phyloP scores from a whole-genome alignment of 2,113 vertebrate genomes.

The Cephalopholis sonnerati region DNA sequence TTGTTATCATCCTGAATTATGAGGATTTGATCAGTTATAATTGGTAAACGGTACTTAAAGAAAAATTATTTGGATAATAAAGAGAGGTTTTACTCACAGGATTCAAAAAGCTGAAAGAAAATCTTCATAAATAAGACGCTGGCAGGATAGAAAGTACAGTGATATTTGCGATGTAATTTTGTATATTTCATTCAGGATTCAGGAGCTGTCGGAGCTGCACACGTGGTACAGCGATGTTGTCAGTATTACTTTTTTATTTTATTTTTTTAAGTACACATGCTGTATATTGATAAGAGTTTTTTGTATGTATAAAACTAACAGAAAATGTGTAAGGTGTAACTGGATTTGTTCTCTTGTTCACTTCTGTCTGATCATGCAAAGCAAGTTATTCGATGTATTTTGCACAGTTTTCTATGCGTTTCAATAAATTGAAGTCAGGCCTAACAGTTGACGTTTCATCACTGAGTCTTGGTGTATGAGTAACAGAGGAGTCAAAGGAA shows the following conservation, averaged over 20 bases:
- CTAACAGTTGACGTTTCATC: not conserved
- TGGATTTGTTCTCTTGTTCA: constrained; percentile 16
- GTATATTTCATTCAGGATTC: constrained; percentile 33
- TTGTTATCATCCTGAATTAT: not conserved
- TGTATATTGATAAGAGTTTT: constrained; percentile 43
- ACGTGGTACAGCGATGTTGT: constrained; percentile 43
- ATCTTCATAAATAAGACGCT: not conserved
- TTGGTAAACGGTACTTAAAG: no score
- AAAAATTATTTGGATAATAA: constrained; percentile 2
- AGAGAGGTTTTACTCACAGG: not conserved
- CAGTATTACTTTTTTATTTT: constrained; percentile 71
- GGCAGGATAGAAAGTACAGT: constrained; percentile 16
- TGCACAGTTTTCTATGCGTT: constrained; percentile 60
- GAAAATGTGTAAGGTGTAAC: constrained; percentile 15
- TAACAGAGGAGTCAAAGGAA: not conserved
- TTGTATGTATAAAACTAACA: constrained; percentile 25
- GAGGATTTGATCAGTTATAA: not conserved
- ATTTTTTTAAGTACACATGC: constrained; percentile 45
- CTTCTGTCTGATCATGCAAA: constrained; percentile 31
- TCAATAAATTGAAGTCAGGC: constrained; percentile 49
- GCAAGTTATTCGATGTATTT: constrained; percentile 41
- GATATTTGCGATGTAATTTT: constrained; percentile 33
- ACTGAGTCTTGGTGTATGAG: not conserved
- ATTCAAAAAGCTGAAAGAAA: not conserved
- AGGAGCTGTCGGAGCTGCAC: constrained; percentile 36